Evolutionary conservation across 2,797 vertebrate species (phyloP), one percentile per base, ranked within the genome.

Genomic region (Neosilurus mollespiculum): DNA sequence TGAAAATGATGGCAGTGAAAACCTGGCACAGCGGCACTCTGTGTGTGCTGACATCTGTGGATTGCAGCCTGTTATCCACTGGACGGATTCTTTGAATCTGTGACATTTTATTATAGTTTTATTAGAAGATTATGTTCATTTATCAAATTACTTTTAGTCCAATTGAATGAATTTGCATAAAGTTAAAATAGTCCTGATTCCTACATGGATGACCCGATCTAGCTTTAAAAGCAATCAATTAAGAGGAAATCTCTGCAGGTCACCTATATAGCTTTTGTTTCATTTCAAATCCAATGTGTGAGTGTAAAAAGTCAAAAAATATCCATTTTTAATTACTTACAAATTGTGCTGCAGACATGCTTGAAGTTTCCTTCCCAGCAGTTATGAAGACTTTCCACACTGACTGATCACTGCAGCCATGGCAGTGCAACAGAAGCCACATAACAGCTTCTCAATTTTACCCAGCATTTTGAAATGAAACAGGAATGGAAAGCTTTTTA

Each of bases 401-500:
- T 56, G 65, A 66, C 82, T 59, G 62, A 67, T 66, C 53, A 59
- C 59, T 72, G 66, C 69, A 65, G 37, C 49, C 37, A 73, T 81
- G 80, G 80, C 80, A 81, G 56, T 24, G 30, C 26, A 43, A 81
- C 80, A 81, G 67, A 73, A 75, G 70, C 67, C 62, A 66, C 62
- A 80, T 30, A 80, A 64, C 54, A 82, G 56, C 43, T 78, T 72
- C 58, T 70, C 18, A 24, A 16, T 62, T 70, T 77, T 37, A 79
- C 30, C 53, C 34, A 70, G 58, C 26, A 61, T 81, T 83, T 83
- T 86, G 54, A 84, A 86, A 81, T 80, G 53, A 81, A 71, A 85
- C 77, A 84, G 78, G 83, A 81, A 85, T 86, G 83, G 72, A 86
- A 82, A 81, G 73, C 79, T 87, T 87, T 79, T 80, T 80, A 87